Percentiles rank a stretch among this genome's conserved stretches.
These are phyloP conservation scores for Smittia aterrima DNA, from an alignment of 2,888 invertebrate genomes.

Conservation along the genomic window DNA sequence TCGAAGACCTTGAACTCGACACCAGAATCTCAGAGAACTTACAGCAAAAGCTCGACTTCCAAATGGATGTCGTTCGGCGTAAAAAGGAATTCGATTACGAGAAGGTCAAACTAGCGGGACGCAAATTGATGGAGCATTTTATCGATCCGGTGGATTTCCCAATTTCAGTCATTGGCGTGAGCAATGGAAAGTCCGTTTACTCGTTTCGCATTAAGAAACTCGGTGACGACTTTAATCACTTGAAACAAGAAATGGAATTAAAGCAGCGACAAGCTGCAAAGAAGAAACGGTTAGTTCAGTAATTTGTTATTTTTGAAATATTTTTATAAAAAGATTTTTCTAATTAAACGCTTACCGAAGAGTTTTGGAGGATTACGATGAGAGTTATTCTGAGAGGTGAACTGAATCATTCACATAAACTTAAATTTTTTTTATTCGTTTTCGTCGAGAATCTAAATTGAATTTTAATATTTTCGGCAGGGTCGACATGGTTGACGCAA, in stretches of 20 bases:
- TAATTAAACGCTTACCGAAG: background rate
- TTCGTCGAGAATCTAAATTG: background rate
- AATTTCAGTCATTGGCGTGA: slow-evolving; percentile 60
- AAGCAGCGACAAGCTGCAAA: slow-evolving; percentile 60
- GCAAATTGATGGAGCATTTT: slow-evolving; percentile 66
- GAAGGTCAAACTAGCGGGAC: slow-evolving; percentile 62
- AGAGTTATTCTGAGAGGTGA: slow-evolving; percentile 30
- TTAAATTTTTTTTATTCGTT: background rate
- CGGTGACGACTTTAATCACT: slow-evolving; percentile 57
- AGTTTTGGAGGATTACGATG: slow-evolving; percentile 24
- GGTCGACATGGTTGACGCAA: slow-evolving; percentile 1
- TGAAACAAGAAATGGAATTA: slow-evolving; percentile 59
- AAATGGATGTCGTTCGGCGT: slow-evolving; percentile 62
- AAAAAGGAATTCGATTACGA: slow-evolving; percentile 70
- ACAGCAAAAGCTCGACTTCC: slow-evolving; percentile 59
- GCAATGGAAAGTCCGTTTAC: slow-evolving; percentile 55
- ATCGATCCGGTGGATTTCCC: slow-evolving; percentile 65
- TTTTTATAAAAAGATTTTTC: background rate
- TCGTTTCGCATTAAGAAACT: slow-evolving; percentile 65
- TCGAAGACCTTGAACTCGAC: slow-evolving; percentile 66
- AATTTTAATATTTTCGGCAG: background rate
- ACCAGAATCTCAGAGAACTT: slow-evolving; percentile 64
- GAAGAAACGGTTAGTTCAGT: slow-evolving; percentile 43
- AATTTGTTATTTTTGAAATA: background rate
- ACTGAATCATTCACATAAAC: background rate